Evolutionary conservation across 2,888 invertebrate species (phyloP).

Genomic region (Nezara viridula): DNA sequence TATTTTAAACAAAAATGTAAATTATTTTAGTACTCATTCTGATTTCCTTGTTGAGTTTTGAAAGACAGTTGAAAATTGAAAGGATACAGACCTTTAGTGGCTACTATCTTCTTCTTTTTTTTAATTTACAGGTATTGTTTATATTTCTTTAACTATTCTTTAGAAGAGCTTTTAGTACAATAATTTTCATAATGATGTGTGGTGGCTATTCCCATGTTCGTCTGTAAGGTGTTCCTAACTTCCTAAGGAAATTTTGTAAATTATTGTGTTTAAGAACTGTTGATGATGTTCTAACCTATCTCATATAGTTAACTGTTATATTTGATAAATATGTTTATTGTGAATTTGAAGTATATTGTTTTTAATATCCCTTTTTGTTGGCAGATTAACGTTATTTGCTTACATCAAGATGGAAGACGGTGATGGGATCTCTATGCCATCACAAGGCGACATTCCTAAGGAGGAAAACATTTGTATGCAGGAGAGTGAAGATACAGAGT

Average conservation of each 20-base stretch:
- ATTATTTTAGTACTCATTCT: not conserved
- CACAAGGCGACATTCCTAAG: not conserved
- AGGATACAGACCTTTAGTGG: not conserved
- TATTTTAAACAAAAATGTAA: constrained; percentile 54
- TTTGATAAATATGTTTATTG: not conserved
- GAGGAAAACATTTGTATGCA: not conserved
- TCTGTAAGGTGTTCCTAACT: not conserved
- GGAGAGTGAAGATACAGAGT: constrained; percentile 4
- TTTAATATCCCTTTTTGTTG: not conserved
- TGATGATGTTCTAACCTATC: constrained; percentile 29
- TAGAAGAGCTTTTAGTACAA: not conserved
- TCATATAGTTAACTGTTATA: not conserved
- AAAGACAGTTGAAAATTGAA: constrained; percentile 41
- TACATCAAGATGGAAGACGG: constrained; percentile 51
- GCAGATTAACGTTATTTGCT: not conserved
- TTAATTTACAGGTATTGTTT: constrained; percentile 21
- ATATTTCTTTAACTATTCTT: not conserved
- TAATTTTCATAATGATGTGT: not conserved
- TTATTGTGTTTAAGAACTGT: not conserved
- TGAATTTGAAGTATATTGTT: not conserved
- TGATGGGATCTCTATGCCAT: constrained; percentile 28
- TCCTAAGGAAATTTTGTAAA: not conserved
- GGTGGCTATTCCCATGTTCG: not conserved
- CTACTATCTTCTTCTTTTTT: constrained; percentile 44
- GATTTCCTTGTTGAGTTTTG: not conserved